Evolutionary conservation across 2,888 invertebrate species (phyloP), one percentile per base, ranked within the genome.

Genomic region (Acanthosepion lycidas): DNA sequence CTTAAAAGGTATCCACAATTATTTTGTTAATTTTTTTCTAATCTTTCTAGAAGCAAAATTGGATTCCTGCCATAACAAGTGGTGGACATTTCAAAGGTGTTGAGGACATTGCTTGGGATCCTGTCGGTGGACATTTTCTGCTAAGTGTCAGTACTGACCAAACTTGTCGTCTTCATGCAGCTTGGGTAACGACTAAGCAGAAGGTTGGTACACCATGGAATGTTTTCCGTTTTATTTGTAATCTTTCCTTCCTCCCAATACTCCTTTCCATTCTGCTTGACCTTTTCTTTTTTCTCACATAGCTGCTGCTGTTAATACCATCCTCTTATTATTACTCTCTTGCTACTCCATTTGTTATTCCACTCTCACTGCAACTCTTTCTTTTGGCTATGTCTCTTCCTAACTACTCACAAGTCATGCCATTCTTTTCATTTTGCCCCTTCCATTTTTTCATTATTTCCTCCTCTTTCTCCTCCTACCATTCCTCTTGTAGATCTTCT

Each of bases 121-220:
- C 98, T 0, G 98, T 98, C 26, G 98, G 98, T 95, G 97, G 97
- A 49, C 96, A 97, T 91, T 99, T 98, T 97, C 97, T 99, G 59
- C 97, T 99, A 95, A 98, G 98, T 95, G 98, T 98, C 0, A 98
- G 99, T 94, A 97, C 98, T 0, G 99, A 99, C 98, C 99, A 99
- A 98, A 99, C 99, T 15, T 98, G 99, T 0, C 98, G 99, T 96
- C 98, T 99, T 91, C 99, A 99, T 97, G 99, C 98, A 0, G 98
- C 98, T 0, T 99, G 99, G 99, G 97, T 96, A 18, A 95, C 92
- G 51, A 53, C 94, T 26, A 95, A 95, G 12, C 95, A 95, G 95
- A 94, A 96, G 95, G 96, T 96, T 91, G 94, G 95, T 78, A 12
- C 15, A 12, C 15, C 12, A 1, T 78, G 26, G 23, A 8, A 8